Evolutionary conservation across 2,888 invertebrate species (phyloP), one percentile per base, ranked within the genome.

Genomic region (Troides helena): DNA sequence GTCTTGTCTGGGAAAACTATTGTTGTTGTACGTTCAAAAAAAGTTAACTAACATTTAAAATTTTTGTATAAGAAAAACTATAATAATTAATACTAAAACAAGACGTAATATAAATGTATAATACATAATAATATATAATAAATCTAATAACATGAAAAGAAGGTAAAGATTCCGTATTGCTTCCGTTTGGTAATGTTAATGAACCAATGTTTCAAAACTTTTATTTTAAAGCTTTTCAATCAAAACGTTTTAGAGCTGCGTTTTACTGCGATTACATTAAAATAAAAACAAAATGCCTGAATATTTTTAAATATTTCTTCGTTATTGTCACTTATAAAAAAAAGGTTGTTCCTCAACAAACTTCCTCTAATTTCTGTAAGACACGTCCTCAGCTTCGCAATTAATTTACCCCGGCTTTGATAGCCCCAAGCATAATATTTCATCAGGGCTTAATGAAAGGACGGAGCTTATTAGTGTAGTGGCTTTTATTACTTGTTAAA

Each of bases 401-500:
- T 68, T 64, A 68, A 63, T 63, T 68, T 39, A 39, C 58, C 23
- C 50, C 50, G 53, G 64, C 63, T 68, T 63, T 64, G 63, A 64
- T 68, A 64, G 59, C 59, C n/a, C 50, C 18, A 23, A 21, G 59
- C 59, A 59, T 59, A 58, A 50, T 68, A 62, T 68, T 58, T 64
- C 62, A 68, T 68, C 36, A 36, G 46, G 10, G 59, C 23, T 21
- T 68, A 68, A 68, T 68, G n/a, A 64, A 68, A 53, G 63, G 36
- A 30, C 59, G 63, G 53, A 68, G 59, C 59, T 68, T 68, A 64
- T 68, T 68, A 64, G 63, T 23, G 59, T 39, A 59, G 59, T 65
- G 30, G 60, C 57, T 62, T 61, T 62, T 36, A 69, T 62, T 56
- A 65, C 56, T 43, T 36, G 62, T 62, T 65, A 46, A 69, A 46